Evolutionary conservation across 1,140 invertebrate genomes (phyloP), one percentile per base, ranked within the genome.

Genomic region (Zaprionus africanus): DNA sequence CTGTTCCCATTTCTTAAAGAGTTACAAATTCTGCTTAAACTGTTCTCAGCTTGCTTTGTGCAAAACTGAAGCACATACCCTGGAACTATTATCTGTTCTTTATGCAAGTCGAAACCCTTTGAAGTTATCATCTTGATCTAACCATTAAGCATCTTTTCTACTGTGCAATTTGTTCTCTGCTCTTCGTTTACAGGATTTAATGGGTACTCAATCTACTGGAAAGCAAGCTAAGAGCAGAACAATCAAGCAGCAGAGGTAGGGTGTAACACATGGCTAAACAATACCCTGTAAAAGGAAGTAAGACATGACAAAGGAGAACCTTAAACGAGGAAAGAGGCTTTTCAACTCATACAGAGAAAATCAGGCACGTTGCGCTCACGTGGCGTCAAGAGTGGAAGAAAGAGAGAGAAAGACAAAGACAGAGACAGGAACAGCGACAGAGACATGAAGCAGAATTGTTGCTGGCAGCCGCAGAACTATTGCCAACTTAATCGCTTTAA

Each of bases 401-500:
- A 43, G 15, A 6, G 5, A 6, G 3, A 5, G 13, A 1, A 1
- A 5, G 38, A 15, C 6, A 4, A 1, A 38, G 13, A 5, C 12
- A 13, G 0, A 15, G 38, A 41, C 13, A 15, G 4, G 2, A 15
- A 0, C 4, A 57, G 0, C 5, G 38, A 41, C 13, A 15, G 4
- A 15, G 38, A 2, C 4, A 57, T 64, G 34, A 26, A n/a, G 13
- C 17, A 17, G 41, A 6, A 3, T 38, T 26, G 69, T 22, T 67
- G 65, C 41, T 41, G 53, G 43, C 46, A 28, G 43, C 67, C 81
- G 34, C 78, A 77, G 46, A 81, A 62, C 81, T 81, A 84, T 83
- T 75, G 72, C 81, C 63, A 78, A 75, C 78, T 84, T 84, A 84
- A 84, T 84, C 81, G 82, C 71, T 84, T 84, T 85, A 84, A 84